phyloP scores from a whole-genome alignment of 2,797 vertebrate genomes.

The Pogoniulus pusillus region DNA sequence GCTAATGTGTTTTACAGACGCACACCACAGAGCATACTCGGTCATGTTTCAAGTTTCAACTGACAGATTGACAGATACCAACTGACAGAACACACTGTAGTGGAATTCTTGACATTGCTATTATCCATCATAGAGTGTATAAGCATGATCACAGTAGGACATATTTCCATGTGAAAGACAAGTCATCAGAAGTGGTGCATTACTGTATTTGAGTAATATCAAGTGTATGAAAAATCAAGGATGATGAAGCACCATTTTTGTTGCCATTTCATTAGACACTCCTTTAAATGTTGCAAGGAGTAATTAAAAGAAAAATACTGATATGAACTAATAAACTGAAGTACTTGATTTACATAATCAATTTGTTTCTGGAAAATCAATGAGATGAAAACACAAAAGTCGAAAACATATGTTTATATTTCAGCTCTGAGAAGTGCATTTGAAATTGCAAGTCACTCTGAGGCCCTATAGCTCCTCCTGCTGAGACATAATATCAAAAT shows the following conservation, averaged over 20 bases:
- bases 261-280: neutral
- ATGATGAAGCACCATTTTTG: neutral
- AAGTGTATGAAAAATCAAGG: conserved; percentile 18
- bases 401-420: neutral
- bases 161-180: conserved; percentile 29
- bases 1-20: conserved; percentile 32
- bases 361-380: conserved; percentile 49
- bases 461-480: neutral
- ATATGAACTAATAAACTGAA: conserved; percentile 32
- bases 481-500: neutral
- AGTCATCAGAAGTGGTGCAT: neutral
- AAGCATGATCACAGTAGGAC: conserved; percentile 34
- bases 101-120: conserved; percentile 19
- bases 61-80: conserved; percentile 60
- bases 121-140: neutral
- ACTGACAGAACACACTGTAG: conserved; percentile 21
- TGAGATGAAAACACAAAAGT: neutral
- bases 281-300: neutral
- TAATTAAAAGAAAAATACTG: conserved; percentile 33
- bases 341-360: conserved; percentile 53
- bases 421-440: neutral
- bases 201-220: neutral
- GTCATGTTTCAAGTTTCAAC: conserved; percentile 40
- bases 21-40: neutral
- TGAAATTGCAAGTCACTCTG: neutral